These are phyloP conservation scores for Orientallactaga bullata DNA, from an alignment of 2,113 vertebrate species.

Conservation along the genomic window DNA sequence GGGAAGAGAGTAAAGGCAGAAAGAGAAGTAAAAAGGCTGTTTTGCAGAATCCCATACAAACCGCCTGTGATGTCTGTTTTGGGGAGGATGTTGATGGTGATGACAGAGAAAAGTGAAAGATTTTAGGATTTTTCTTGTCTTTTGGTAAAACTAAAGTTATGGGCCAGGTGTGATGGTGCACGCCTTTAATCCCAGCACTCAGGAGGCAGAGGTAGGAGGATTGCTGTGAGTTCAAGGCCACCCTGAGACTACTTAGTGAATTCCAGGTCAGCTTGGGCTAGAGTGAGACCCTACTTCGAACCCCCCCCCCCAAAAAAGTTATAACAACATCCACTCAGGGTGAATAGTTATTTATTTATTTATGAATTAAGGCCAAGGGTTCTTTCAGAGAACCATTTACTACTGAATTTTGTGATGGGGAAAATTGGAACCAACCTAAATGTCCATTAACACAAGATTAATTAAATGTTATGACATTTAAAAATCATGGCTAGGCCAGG, in stretches of 20 bases:
- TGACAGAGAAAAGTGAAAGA: not conserved
- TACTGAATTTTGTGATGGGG: not conserved
- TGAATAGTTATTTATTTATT: constrained; percentile 24
- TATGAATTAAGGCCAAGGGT: not conserved
- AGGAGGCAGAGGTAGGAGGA: too few species aligned
- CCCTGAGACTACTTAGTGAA: too few species aligned
- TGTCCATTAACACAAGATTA: not conserved
- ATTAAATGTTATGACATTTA: constrained; percentile 37
- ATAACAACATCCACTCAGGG: not conserved
- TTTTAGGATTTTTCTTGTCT: not conserved
- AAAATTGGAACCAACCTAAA: constrained; percentile 12
- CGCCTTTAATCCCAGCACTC: too few species aligned
- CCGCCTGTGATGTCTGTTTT: not conserved
- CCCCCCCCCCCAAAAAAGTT: too few species aligned
- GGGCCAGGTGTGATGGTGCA: too few species aligned
- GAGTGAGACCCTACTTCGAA: too few species aligned
- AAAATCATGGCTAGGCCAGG: too few species aligned
- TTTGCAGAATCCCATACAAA: not conserved
- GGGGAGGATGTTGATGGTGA: not conserved
- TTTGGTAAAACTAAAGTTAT: constrained; percentile 39
- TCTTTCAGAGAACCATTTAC: not conserved
- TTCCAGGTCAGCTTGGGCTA: too few species aligned
- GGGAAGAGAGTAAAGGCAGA: not conserved
- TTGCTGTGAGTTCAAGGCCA: too few species aligned
- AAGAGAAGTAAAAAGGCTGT: not conserved